Evolutionary conservation across 2,797 vertebrate species (phyloP), one percentile per base, ranked within the genome.

Genomic region (Enteromius radiatus): DNA sequence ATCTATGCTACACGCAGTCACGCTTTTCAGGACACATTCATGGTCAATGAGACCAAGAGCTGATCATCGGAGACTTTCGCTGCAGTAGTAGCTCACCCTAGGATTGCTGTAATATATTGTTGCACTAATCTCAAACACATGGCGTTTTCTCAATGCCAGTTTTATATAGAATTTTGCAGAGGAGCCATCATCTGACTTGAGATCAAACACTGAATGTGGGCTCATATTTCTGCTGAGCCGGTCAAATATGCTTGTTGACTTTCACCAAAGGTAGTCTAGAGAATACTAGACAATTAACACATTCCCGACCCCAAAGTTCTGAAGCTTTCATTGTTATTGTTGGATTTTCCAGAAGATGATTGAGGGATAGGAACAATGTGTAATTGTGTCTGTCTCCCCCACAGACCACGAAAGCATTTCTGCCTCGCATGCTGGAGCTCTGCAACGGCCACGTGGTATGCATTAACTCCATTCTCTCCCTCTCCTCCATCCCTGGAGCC

Each of bases 351-450:
- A 79, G 59, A 84, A 68, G 69, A 73, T 76, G 65, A 26, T 84
- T 70, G 36, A 79, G 84, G 79, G 79, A 75, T 82, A 45, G 64
- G 79, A 86, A 86, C 82, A 85, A 84, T 85, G 76, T 59, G 23
- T 64, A 81, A 83, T 74, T 78, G 59, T 31, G 45, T 84, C 71
- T 80, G 52, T 84, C 0, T 68, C 88, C 19, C 10, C 61, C 81
- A 56, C 91, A 99, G 98, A 99, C 98, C 80, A 99, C 97, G 76
- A 99, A 99, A 90, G 97, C 97, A 54, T 99, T 99, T 91, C 89
- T 99, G 89, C 98, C 98, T 0, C 95, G 98, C 81, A 99, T 99
- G 98, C 92, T 99, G 93, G 98, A 99, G 92, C 91, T 99, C 63
- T 96, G 96, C 93, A 96, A 97, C 0, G 98, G 98, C 63, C 98